Evolutionary conservation across 2,888 invertebrate genomes (phyloP), one percentile per base, ranked within the genome.

Genomic region (Willowsia nigromaculata): DNA sequence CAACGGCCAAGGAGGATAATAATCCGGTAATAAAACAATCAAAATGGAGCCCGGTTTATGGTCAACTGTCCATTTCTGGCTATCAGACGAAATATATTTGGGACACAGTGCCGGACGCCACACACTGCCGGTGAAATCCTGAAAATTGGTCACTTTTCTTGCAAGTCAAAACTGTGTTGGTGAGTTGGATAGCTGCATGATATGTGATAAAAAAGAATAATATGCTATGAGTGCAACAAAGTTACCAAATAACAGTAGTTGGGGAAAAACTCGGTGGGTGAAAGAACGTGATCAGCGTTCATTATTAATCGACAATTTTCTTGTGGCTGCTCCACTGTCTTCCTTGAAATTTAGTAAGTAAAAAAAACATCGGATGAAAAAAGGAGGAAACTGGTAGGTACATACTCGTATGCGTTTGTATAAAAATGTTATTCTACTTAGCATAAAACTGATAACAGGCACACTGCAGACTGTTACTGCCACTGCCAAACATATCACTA

Each of bases 11-110:
- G 6, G 22, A 53, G 56, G 43, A 87, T 87, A 88, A 88, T 88
- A 88, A 88, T 88, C 53, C 56, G 47, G 82, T 30, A 81, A 82
- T 88, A 88, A 88, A 88, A 88, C 88, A 88, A 88, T 88, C 88
- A 82, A 87, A 81, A 47, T 11, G 50, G 15, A 53, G 74, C 30
- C 85, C 37, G 56, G 4, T 76, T 59, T 56, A 53, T 11, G 27
- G 84, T 56, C 47, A 59, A 76, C 47, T 71, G 68, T 53, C 71
- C 83, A 84, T 65, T 47, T 43, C n/a, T 27, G 33, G 43, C 9
- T 33, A 83, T 33, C 43, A n/a, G 50, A 71, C 68, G 13, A 33
- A 62, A 56, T 50, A 56, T 74, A 84, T 85, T 74, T 76, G 59
- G 68, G 43, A 59, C 56, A 59, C 56, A 56, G 68, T 18, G 53